Base-by-base conservation (phyloP, 2,797 vertebrate species). In the Spheniscus humboldti region DNA sequence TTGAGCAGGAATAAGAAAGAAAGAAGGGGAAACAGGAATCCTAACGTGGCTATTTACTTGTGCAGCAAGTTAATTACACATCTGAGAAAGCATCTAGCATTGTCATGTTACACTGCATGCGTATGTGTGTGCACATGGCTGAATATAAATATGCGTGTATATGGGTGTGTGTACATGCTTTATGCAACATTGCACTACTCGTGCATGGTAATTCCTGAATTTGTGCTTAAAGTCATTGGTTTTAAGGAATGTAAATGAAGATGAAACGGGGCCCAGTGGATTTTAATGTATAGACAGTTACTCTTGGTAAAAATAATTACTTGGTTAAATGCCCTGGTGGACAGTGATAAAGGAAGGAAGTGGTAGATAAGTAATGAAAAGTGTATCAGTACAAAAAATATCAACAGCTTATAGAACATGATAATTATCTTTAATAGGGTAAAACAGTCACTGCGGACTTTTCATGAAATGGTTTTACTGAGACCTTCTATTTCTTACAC, bases 281-380 rank as follows among this genome's bases (percentile, higher is more conserved):
- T 90, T 81, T 90, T 88, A 78, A 72, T 69, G 37, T 92, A 74
- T 66, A 89, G 90, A 74, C 23, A 68, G 55, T 43, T 90, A 81
- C 14, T 86, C 76, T 66, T 78, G 50, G 67, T 86, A 96, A 91
- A 86, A 96, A 78, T 86, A 94, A 95, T 93, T 94, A 76, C 73
- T 73, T 88, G 60, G 89, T 89, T 93, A 95, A 96, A 96, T 94
- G 63, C 86, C 89, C 59, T 91, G 59, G 43, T 93, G 84, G 77
- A 63, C 27, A 76, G 75, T 80, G 75, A 91, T 91, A 88, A 92
- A 77, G 64, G 47, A 93, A 95, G 53, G 69, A 91, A 84, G 47
- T 67, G 50, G 64, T 67, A 80, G 91, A 60, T 92, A 91, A 71
- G 48, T 89, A 88, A 63, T 85, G 28, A 92, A 83, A 89, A 82